These are phyloP conservation scores for Drosophila mettleri DNA, from an alignment of 2,888 invertebrate genomes.

Conservation along the genomic window DNA sequence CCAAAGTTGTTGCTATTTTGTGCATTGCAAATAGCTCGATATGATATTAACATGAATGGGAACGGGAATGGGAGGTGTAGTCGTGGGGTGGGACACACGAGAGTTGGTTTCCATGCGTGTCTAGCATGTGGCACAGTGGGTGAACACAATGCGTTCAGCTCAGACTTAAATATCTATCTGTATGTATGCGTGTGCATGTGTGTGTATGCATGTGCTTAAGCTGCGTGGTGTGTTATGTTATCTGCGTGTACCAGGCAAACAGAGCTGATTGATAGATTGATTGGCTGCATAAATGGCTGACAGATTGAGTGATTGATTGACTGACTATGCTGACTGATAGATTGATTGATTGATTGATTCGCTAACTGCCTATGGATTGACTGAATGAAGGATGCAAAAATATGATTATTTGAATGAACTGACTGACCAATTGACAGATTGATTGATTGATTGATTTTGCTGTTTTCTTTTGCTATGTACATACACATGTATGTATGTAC, in stretches of 20 bases:
- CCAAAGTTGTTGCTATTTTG: conserved; percentile 40
- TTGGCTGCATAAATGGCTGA: not conserved
- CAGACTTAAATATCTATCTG: not conserved
- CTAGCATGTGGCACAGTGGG: conserved; percentile 1
- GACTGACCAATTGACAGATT: not conserved
- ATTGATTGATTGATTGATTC: not conserved
- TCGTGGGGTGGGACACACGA: not conserved
- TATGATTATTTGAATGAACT: no score
- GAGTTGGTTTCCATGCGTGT: not conserved
- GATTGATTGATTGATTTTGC: not conserved
- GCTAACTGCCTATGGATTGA: not conserved
- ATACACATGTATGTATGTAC: not conserved
- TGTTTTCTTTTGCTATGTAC: not conserved
- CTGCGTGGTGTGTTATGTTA: not conserved
- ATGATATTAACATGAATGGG: conserved; percentile 12
- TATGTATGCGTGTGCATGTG: not conserved
- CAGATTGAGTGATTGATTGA: not conserved
- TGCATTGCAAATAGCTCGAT: conserved; percentile 42
- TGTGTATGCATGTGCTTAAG: not conserved
- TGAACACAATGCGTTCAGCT: not conserved
- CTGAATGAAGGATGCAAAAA: not conserved
- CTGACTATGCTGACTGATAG: not conserved
- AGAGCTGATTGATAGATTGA: not conserved
- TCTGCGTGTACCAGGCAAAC: not conserved
- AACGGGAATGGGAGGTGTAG: not conserved